These are phyloP conservation scores for Papilio gigon DNA, from an alignment of 2,888 invertebrate species.

Conservation along the genomic window DNA sequence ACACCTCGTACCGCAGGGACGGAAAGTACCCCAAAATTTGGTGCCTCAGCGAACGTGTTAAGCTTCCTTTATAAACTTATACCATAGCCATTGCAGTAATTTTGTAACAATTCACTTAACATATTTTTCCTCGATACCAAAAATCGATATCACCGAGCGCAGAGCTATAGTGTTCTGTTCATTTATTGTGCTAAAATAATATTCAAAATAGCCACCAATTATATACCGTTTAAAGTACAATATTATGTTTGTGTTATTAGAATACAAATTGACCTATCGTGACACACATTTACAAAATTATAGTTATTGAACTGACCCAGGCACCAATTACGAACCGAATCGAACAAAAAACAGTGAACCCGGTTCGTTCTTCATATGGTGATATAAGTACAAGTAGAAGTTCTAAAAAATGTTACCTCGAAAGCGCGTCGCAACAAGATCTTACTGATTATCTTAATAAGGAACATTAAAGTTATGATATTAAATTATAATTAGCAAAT, in stretches of 20 bases:
- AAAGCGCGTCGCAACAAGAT: conserved; percentile 3
- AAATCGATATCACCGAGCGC: no score
- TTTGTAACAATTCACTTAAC: no score
- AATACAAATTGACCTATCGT: conserved; percentile 38
- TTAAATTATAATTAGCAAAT: neutral
- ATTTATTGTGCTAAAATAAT: conserved; percentile 21
- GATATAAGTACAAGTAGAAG: no score
- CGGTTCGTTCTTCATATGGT: conserved; percentile 4
- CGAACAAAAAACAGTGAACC: conserved; percentile 27
- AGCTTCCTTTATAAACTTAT: no score
- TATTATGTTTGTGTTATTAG: conserved; percentile 31
- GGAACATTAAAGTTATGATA: neutral
- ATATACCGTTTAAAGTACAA: conserved; percentile 33
- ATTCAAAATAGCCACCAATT: conserved; percentile 17
- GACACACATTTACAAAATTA: conserved; percentile 38
- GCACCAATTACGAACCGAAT: conserved; percentile 28
- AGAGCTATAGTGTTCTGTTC: no score
- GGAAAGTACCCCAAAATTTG: no score
- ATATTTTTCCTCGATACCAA: no score
- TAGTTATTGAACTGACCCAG: conserved; percentile 37
- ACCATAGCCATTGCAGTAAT: no score
- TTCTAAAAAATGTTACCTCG: neutral
- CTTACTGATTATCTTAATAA: neutral
- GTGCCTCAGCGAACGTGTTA: no score
- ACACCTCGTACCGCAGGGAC: no score